These are phyloP conservation scores for Amphiduros pacificus DNA, from an alignment of 2,888 invertebrate species.

Conservation along the genomic window DNA sequence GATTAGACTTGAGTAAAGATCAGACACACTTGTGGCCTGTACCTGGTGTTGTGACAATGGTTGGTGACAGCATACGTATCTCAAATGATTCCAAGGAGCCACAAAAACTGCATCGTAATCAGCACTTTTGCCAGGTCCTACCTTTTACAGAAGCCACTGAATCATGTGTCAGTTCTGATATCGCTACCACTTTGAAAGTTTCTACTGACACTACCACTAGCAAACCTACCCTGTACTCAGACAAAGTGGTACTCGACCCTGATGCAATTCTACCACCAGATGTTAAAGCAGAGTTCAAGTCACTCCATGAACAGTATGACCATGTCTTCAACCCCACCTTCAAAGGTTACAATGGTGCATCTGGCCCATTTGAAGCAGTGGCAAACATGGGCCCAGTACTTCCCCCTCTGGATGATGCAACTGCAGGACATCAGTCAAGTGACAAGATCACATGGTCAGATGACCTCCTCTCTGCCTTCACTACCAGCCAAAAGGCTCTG, in stretches of 20 bases:
- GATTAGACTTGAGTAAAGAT: no score
- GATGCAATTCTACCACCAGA: conserved; percentile 10
- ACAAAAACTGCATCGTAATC: no score
- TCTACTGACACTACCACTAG: no score
- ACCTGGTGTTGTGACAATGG: no score
- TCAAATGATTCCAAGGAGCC: no score
- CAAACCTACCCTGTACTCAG: no score
- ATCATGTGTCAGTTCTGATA: no score
- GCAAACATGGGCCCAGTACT: conserved; percentile 8
- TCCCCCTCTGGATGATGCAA: background rate
- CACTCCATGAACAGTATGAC: conserved; percentile 2
- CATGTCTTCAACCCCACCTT: background rate
- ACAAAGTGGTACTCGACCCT: conserved; percentile 20
- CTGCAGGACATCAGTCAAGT: background rate
- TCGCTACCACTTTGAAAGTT: no score
- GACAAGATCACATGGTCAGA: background rate
- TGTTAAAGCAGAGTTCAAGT: background rate
- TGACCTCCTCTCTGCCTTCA: background rate
- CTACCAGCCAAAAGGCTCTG: background rate
- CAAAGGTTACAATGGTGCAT: conserved; percentile 3
- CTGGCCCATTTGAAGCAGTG: background rate
- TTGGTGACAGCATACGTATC: no score
- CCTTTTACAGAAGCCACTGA: no score
- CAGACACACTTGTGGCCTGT: no score
- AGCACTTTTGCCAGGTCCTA: no score